A percentile compares a stretch with the other conserved stretches of the same genome.
These are phyloP conservation scores for Vanessa tameamea DNA, from an alignment of 1,140 invertebrate species.

Conservation along the genomic window DNA sequence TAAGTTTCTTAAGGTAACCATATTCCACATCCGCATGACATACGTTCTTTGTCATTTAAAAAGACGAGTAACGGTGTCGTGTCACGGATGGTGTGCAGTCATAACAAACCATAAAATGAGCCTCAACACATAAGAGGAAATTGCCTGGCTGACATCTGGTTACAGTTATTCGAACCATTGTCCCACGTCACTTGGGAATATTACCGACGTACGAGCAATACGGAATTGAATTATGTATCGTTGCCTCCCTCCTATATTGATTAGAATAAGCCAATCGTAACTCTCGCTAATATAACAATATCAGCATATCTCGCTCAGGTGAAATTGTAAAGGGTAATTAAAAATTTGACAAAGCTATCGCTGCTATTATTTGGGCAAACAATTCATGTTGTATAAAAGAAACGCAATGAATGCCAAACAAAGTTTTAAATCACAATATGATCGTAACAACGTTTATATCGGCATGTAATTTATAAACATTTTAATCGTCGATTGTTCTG, in stretches of 20 bases:
- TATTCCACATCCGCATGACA: slow-evolving; percentile 31
- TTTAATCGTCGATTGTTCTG: slow-evolving; percentile 71
- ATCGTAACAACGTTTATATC: slow-evolving; percentile 50
- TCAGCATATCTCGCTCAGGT: not conserved
- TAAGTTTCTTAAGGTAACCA: not conserved
- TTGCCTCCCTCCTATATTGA: not conserved
- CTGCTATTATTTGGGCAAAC: slow-evolving; percentile 28
- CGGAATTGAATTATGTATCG: slow-evolving; percentile 26
- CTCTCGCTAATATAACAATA: no score
- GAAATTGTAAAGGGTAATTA: not conserved
- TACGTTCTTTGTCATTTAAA: slow-evolving; percentile 34
- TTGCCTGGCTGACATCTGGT: slow-evolving; percentile 39
- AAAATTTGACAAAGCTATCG: slow-evolving; percentile 15
- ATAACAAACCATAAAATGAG: slow-evolving; percentile 42
- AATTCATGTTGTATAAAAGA: slow-evolving; percentile 39
- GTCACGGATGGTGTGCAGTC: slow-evolving; percentile 42
- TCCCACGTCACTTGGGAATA: slow-evolving; percentile 37
- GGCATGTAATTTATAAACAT: slow-evolving; percentile 68
- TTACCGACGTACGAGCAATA: slow-evolving; percentile 29
- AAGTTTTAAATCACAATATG: slow-evolving; percentile 49
- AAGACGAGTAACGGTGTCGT: slow-evolving; percentile 37
- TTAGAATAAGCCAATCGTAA: no score
- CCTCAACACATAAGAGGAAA: slow-evolving; percentile 38
- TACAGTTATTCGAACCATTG: slow-evolving; percentile 37
- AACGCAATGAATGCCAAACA: slow-evolving; percentile 46